Base-by-base conservation (phyloP, 1,140 invertebrate species). In the Atta texana region DNA sequence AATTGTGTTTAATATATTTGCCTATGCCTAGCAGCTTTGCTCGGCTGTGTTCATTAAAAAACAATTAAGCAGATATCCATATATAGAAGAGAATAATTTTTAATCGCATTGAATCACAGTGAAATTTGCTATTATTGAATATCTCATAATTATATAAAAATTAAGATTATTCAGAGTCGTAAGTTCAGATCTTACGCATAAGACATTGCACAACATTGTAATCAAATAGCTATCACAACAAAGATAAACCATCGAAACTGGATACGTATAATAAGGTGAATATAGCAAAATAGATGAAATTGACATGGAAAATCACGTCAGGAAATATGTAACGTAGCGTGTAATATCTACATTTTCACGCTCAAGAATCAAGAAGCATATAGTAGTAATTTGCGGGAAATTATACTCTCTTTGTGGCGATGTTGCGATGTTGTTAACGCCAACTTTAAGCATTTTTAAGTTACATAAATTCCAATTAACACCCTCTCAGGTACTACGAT, bases 381-480 rank as follows among this genome's bases (percentile, higher is more conserved):
- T 24, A n/a, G 55, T 18, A 21, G 6, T 49, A 49, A 81, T 71
- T 81, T 72, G 78, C 39, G 55, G n/a, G n/a, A 61, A 84, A 84
- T 72, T 59, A 72, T 51, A 51, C 4, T 51, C 39, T 44, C 14
- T 82, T n/a, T 1, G 80, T 68, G 21, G 39, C 39, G 55, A 63
- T 24, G 24, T 63, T 75, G 28, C 80, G 69, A n/a, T 69, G 69
- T 74, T 51, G 55, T 75, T 75, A 84, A 61, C 69, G 34, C 2
- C 80, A 55, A 31, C 39, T 16, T 51, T 51, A 24, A 51, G 55
- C 57, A 24, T 74, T 74, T 84, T 57, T 74, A 16, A 49, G 80
- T 82, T 82, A 82, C 55, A 74, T 82, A 74, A 82, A 74, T 82
- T 49, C 39, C 80, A 69, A 82, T 59, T 61, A 82, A 59, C 53